These are phyloP conservation scores for Monopterus albus DNA, from an alignment of 2,113 vertebrate genomes.

Conservation along the genomic window DNA sequence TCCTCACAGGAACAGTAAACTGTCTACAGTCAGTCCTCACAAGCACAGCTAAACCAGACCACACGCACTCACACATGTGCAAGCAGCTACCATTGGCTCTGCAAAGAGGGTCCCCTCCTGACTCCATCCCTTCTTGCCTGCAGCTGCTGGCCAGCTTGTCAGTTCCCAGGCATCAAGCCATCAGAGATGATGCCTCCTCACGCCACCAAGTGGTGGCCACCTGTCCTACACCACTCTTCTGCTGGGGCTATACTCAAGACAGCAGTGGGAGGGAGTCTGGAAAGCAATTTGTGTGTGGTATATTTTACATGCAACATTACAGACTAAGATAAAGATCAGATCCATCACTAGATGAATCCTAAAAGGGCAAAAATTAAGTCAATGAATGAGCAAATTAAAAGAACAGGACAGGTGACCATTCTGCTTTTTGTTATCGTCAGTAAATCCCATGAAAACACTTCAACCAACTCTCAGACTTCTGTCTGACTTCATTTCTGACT, in stretches of 20 bases:
- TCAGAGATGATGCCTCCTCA: slow-evolving; percentile 58
- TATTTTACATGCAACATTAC: too few relatives aligned
- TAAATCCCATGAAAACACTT: not conserved
- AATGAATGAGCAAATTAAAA: too few relatives aligned
- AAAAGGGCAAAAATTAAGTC: too few relatives aligned
- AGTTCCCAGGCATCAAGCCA: slow-evolving; percentile 70
- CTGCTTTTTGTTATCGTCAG: not conserved
- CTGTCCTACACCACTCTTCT: slow-evolving; percentile 42
- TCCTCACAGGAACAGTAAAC: slow-evolving; percentile 29
- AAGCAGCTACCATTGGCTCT: slow-evolving; percentile 66
- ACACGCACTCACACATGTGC: slow-evolving; percentile 58
- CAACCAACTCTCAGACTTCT: too few relatives aligned
- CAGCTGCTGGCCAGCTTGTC: slow-evolving; percentile 78
- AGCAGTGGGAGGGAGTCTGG: not conserved
- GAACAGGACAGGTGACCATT: too few relatives aligned
- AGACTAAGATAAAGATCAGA: too few relatives aligned
- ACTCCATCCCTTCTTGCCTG: slow-evolving; percentile 67
- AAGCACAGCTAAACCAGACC: slow-evolving; percentile 39
- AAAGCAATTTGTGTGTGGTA: not conserved
- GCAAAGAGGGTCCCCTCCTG: slow-evolving; percentile 63
- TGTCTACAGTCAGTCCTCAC: slow-evolving; percentile 11
- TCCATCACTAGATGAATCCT: too few relatives aligned
- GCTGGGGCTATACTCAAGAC: slow-evolving; percentile 1
- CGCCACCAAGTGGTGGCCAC: slow-evolving; percentile 72
- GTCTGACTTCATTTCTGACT: too few relatives aligned